Evolutionary conservation across 2,113 vertebrate genomes (phyloP).

Genomic region (Petrocephalus microphthalmus): DNA sequence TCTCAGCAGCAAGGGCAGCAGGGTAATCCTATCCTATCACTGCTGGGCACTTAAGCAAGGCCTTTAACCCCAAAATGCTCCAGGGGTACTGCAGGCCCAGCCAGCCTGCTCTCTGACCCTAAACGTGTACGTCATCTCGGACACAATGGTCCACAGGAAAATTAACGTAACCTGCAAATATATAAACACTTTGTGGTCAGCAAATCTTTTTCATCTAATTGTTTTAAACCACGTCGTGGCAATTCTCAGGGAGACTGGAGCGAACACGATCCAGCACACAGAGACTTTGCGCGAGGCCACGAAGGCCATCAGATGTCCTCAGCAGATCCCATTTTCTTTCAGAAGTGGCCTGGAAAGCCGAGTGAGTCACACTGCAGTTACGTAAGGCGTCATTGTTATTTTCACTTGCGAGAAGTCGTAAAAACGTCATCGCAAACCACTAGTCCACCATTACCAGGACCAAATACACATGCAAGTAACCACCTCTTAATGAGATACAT

Average conservation of each 20-base stretch:
- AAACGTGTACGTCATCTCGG: neutral
- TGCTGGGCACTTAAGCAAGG: neutral
- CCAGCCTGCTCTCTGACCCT: neutral
- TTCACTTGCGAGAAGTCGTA: neutral
- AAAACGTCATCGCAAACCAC: neutral
- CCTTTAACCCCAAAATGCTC: neutral
- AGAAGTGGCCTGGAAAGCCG: neutral
- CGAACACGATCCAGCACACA: neutral
- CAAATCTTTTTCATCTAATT: neutral
- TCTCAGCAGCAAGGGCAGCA: neutral
- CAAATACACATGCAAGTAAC: neutral
- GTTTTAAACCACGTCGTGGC: neutral
- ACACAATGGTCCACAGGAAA: neutral
- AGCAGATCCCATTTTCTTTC: neutral
- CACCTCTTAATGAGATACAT: neutral
- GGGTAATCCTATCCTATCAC: neutral
- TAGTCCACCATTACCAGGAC: neutral
- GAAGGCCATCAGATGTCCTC: conserved; percentile 4
- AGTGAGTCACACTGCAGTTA: neutral
- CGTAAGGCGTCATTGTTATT: neutral
- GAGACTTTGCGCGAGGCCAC: neutral
- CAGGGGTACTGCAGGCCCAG: neutral
- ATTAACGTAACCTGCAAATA: neutral
- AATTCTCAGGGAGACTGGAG: neutral
- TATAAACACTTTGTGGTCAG: neutral